Evolutionary conservation across 2,888 invertebrate species (phyloP), one percentile per base, ranked within the genome.

Genomic region (Perizoma affinitatum): DNA sequence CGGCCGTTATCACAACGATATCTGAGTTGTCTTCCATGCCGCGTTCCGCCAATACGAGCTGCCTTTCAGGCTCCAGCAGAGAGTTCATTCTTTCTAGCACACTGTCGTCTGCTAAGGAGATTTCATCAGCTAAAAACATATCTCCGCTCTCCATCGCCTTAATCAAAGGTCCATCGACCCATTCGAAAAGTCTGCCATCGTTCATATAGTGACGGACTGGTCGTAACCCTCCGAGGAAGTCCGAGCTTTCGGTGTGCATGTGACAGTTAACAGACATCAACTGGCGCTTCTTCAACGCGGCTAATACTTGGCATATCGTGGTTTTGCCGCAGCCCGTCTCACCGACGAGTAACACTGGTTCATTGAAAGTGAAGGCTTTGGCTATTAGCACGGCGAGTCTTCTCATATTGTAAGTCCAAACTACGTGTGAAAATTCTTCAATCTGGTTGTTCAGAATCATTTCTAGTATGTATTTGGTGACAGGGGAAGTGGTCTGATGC

Each of bases 321-420:
- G 99, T 99, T 93, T 99, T 99, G 0, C 99, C 99, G 79, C 98
- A 98, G 0, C 98, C 99, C 0, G 99, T 99, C 80, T 99, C 98
- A 7, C 99, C 99, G 0, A 99, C 98, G 45, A 99, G 89, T 48
- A 99, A 87, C 0, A 99, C 96, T 0, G 99, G 99, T 83, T 99
- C 99, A 72, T 96, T 94, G 77, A 98, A 99, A 68, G 95, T 94
- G 70, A 98, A 94, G 0, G 98, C 97, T 88, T 98, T 97, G 0
- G 95, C 95, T 1, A 96, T 95, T 10, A 96, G 82, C 10, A 96
- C 95, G 0, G 96, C 96, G 81, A 96, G 93, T 73, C 96, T 93
- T 54, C 98, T 94, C 96, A 99, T 97, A 75, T 97, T 97, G 69
- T 94, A 95, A 0, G 99, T 99, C 98, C 99, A 98, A 0, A 99